Evolutionary conservation across 2,888 invertebrate species (phyloP), one percentile per base, ranked within the genome.

Genomic region (Ornithoptera priamus): DNA sequence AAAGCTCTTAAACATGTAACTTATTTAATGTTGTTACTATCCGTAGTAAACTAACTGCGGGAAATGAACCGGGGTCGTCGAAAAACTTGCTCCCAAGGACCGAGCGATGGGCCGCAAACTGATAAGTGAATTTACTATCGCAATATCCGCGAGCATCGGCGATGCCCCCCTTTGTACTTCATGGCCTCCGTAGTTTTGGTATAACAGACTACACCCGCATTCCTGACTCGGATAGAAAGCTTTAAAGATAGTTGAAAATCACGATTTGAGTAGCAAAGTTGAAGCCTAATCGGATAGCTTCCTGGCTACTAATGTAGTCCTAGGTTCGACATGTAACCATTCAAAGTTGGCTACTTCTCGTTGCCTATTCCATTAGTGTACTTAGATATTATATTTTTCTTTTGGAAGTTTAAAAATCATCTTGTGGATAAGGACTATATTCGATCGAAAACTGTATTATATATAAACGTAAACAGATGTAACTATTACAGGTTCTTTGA

Each of bases 81-180:
- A 88, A 88, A 88, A 89, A 86, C 85, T 89, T 88, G 75, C 74
- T 78, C 78, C 22, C 39, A 39, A 75, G 76, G 76, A 75, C 76
- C 77, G 75, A 74, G 69, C 72, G 71, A 72, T 61, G 75, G 72
- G 70, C 70, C 58, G 65, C 69, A 69, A 72, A 70, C 62, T 80
- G 85, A 85, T 86, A 87, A 88, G 81, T 84, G 80, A 83, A 84
- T 86, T 82, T 85, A 83, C 84, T 85, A 84, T 86, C 85, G 80
- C 76, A 75, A 76, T 77, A 79, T 78, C 66, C 75, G 71, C 80
- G 79, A 79, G 78, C 78, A 81, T 82, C 66, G 62, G 62, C 66
- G 71, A 71, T 72, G 71, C 1, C 70, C 70, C 72, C 68, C 70
- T 73, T 67, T 68, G 67, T 69, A 62, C 64, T 65, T 58, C 68